Conservation (phyloP, 2,888 invertebrate genomes). For the Panopea generosa region DNA sequence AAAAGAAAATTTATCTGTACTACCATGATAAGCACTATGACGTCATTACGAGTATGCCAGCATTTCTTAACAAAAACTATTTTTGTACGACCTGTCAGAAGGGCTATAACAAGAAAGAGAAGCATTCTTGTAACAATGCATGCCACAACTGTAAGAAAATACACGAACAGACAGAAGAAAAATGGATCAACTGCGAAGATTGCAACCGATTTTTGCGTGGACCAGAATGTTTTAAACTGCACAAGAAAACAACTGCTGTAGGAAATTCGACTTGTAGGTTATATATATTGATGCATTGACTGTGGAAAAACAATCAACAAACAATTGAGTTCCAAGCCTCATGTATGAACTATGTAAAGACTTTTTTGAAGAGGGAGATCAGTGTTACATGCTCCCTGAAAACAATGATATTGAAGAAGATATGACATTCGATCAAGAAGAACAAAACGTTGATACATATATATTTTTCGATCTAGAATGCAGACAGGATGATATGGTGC, state of each 20-base stretch:
- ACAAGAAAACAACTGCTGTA: conserved; percentile 1
- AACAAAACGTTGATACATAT: not conserved
- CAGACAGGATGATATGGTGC: conserved; percentile 11
- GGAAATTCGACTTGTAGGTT: conserved; percentile 17
- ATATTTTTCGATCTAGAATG: conserved; percentile 30
- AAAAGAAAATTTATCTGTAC: conserved; percentile 36
- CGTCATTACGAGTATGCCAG: conserved; percentile 52
- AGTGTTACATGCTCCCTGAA: conserved; percentile 23
- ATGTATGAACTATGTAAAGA: conserved; percentile 14
- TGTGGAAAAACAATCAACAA: conserved; percentile 34
- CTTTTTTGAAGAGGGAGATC: conserved; percentile 5
- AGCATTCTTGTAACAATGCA: conserved; percentile 31
- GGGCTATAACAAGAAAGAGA: conserved; percentile 36
- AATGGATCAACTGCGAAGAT: conserved; percentile 17
- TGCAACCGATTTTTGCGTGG: conserved; percentile 34
- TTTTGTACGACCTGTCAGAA: conserved; percentile 31
- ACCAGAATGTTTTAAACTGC: conserved; percentile 29
- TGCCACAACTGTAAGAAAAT: conserved; percentile 26
- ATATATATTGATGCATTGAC: conserved; percentile 18
- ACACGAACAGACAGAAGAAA: conserved; percentile 4
- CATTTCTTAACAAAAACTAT: conserved; percentile 35
- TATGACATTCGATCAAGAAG: conserved; percentile 5
- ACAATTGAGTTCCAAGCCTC: conserved; percentile 1
- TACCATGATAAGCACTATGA: conserved; percentile 50
- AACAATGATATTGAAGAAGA: not conserved